Conservation (phyloP, 1,140 invertebrate genomes). For the Halictus rubicundus region DNA sequence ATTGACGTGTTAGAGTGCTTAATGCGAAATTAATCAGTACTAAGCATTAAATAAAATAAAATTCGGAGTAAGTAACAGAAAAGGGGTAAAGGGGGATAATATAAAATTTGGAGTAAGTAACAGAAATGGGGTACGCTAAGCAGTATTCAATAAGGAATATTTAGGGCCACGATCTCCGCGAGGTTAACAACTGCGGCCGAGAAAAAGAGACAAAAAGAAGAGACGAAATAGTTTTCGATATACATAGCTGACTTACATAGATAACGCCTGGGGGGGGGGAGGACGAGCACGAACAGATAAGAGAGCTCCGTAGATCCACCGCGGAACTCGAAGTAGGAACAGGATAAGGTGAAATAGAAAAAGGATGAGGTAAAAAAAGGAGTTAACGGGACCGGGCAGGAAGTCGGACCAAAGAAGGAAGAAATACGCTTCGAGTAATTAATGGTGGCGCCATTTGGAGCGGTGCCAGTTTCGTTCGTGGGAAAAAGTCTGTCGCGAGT, state of each 20-base stretch:
- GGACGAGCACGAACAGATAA: conserved; percentile 36
- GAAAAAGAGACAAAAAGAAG: background rate
- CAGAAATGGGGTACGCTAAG: too few relatives aligned
- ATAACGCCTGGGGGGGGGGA: conserved; percentile 39
- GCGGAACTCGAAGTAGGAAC: conserved; percentile 23
- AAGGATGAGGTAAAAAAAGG: conserved; percentile 42
- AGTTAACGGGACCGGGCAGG: conserved; percentile 49
- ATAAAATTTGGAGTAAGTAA: too few relatives aligned
- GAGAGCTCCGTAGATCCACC: conserved; percentile 34
- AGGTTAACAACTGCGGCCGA: background rate
- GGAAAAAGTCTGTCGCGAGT: conserved; percentile 68
- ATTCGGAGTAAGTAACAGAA: too few relatives aligned
- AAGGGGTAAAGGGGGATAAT: too few relatives aligned
- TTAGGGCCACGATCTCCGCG: background rate
- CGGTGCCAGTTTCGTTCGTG: conserved; percentile 64
- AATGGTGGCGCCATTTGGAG: conserved; percentile 72
- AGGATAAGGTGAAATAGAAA: conserved; percentile 58
- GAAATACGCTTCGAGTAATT: conserved; percentile 71
- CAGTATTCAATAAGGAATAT: background rate
- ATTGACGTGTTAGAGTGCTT: too few relatives aligned
- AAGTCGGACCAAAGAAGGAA: conserved; percentile 41
- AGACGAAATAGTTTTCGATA: background rate
- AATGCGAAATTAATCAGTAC: too few relatives aligned
- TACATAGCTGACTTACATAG: conserved; percentile 25
- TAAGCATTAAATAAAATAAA: too few relatives aligned